These are phyloP conservation scores for Chloebia gouldiae DNA, from an alignment of 2,113 vertebrate species.

Conservation along the genomic window DNA sequence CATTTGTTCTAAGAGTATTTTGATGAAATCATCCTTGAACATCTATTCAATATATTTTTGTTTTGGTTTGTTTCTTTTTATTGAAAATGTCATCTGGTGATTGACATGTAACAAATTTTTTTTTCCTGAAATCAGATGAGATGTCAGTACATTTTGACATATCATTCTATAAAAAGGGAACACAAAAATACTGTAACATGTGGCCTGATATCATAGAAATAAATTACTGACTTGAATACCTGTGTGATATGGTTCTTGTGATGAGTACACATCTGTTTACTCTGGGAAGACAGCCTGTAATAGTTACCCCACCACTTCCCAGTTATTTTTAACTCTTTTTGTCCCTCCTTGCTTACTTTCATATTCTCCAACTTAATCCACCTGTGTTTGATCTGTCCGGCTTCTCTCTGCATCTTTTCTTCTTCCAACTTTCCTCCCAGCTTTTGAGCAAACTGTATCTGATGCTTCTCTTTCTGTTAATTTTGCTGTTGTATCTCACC, in stretches of 20 bases:
- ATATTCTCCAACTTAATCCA: neutral
- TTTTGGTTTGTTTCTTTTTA: neutral
- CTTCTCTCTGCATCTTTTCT: neutral
- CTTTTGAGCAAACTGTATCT: neutral
- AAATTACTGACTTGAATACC: neutral
- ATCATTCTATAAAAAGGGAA: neutral
- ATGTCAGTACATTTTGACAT: neutral
- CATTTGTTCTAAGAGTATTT: neutral
- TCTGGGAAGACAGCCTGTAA: neutral
- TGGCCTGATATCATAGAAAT: neutral
- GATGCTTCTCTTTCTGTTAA: neutral
- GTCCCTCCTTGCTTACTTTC: neutral
- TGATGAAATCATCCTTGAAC: neutral
- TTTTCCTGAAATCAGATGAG: neutral
- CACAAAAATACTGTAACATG: neutral
- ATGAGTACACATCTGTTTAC: neutral
- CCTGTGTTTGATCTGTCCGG: neutral
- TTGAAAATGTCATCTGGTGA: neutral
- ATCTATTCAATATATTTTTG: neutral
- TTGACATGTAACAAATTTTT: neutral
- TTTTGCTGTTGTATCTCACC: neutral
- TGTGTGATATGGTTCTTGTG: neutral
- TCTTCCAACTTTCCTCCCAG: neutral
- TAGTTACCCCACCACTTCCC: neutral
- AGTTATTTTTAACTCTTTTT: neutral